Evolutionary conservation across 2,113 vertebrate species (phyloP), one percentile per base, ranked within the genome.

Genomic region (Myxocyprinus asiaticus): DNA sequence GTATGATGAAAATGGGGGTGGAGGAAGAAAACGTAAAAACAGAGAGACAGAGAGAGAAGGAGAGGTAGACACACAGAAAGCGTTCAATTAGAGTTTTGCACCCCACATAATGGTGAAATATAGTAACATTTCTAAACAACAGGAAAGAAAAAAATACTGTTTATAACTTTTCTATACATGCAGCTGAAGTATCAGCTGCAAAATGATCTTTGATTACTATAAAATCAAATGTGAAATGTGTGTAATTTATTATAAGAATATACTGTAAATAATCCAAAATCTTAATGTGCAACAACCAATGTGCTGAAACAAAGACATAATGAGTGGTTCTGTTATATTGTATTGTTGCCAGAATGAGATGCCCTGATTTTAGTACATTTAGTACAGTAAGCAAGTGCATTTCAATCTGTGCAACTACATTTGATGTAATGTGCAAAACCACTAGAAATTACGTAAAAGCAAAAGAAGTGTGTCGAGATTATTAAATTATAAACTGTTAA

Each of bases 41-140:
- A n/a, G 22, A 62, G 7, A 59, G 63, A 15, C 9, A 68, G 48
- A 72, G 43, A 62, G 51, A 71, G 50, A 67, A 65, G 81, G 85
- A 85, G 88, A 82, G 81, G 88, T 81, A 89, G 86, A 88, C 22
- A 33, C 22, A 33, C 22, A 33, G 22, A 81, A 88, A 73, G 88
- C 74, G 87, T 33, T 87, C 62, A 10, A 71, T 94, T 91, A 92
- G 87, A 90, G 42, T 59, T 59, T 55, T 56, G 10, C 11, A 59
- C n/a, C 51, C 43, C 68, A 22, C 8, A 58, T 3, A 55, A 33
- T 73, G 51, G 12, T 67, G 4, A 55, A 78, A 59, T 45, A 61
- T 0, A 33, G 22, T 33, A 33, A 56, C n/a, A 58, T 62, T 75
- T 42, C 11, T 5, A 51, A 33, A 33, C 14, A 4, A 76, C 63